Conservation (phyloP, 2,888 invertebrate genomes). For the Mythimna loreyi region DNA sequence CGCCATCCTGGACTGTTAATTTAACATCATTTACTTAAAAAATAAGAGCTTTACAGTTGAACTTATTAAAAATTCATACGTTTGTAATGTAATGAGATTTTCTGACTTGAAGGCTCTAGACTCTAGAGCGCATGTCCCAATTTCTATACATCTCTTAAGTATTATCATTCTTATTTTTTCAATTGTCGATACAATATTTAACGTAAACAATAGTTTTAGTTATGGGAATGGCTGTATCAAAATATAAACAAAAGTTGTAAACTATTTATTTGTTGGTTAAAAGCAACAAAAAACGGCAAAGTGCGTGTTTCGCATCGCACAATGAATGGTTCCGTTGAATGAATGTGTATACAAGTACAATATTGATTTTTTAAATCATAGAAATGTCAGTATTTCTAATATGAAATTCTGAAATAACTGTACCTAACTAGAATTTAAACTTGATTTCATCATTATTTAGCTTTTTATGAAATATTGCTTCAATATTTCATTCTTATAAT, state of each 20-base stretch:
- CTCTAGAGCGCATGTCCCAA: conserved; percentile 31
- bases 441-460: too few species aligned
- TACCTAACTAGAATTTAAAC: too few species aligned
- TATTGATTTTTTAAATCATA: too few species aligned
- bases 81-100: neutral
- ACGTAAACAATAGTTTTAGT: conserved; percentile 3
- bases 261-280: conserved; percentile 18
- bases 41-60: neutral
- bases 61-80: conserved; percentile 32
- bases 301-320: neutral
- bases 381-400: too few species aligned
- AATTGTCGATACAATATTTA: neutral
- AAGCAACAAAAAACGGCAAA: neutral
- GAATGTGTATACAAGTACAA: too few species aligned
- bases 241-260: neutral
- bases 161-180: neutral
- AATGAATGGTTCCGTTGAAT: neutral
- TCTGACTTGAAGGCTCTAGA: neutral
- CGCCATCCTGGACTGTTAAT: too few species aligned
- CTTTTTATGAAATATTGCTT: too few species aligned
- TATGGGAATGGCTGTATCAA: neutral
- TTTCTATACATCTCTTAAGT: neutral
- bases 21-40: neutral
- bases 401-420: too few species aligned
- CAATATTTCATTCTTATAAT: too few species aligned